Conservation (phyloP, 2,888 invertebrate species). For the Iselma pallidipennis region DNA sequence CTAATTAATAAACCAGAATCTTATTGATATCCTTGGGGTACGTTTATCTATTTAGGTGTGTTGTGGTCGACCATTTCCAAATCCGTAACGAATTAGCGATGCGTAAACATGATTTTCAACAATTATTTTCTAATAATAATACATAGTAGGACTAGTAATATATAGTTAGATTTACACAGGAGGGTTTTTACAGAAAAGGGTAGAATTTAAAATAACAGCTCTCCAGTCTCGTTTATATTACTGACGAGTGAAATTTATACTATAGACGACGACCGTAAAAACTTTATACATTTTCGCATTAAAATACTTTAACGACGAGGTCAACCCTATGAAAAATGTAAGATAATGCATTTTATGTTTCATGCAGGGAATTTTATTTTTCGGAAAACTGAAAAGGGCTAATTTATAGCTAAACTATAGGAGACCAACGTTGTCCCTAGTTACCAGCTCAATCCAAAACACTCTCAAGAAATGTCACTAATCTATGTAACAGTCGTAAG, state of each 20-base stretch:
- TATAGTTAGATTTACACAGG: conserved; percentile 10
- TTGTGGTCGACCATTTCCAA: conserved; percentile 16
- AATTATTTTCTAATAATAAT: neutral
- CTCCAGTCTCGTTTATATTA: conserved; percentile 18
- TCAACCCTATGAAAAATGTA: conserved; percentile 24
- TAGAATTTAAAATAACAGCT: too few species aligned
- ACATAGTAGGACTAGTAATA: too few species aligned
- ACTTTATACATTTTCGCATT: conserved; percentile 24
- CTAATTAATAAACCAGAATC: conserved; percentile 52
- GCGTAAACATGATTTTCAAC: conserved; percentile 10
- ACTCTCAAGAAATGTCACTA: too few species aligned
- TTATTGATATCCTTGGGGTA: conserved; percentile 32
- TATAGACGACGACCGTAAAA: conserved; percentile 20
- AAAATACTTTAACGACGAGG: conserved; percentile 26
- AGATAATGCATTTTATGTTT: conserved; percentile 24
- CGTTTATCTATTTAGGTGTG: conserved; percentile 24
- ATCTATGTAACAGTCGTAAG: too few species aligned
- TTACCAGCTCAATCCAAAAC: conserved; percentile 8
- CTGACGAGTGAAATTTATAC: conserved; percentile 20
- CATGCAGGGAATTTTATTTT: conserved; percentile 24
- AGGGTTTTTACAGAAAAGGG: neutral
- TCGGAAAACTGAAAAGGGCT: conserved; percentile 16
- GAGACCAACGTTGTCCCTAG: conserved; percentile 23
- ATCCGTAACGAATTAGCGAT: conserved; percentile 15
- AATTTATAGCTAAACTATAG: conserved; percentile 24